phyloP scores from a whole-genome alignment of 2,113 vertebrate species.

The Epinephelus lanceolatus region DNA sequence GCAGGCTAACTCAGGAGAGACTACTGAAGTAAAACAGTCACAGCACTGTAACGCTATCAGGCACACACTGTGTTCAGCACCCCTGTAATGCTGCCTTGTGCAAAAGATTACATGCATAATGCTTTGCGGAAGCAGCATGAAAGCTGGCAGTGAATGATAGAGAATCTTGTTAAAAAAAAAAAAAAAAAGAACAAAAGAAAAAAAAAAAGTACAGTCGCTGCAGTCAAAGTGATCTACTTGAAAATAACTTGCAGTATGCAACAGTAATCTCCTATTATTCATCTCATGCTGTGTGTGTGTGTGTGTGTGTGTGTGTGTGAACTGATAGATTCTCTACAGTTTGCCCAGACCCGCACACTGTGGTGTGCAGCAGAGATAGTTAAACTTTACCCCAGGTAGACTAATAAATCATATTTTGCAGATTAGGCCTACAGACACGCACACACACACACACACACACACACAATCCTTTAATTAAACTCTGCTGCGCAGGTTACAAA shows the following conservation, averaged over 20 bases:
- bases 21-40: conserved; percentile 6
- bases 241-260: conserved; percentile 13
- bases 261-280: conserved; percentile 17
- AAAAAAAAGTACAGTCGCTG: not conserved
- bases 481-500: conserved; percentile 65
- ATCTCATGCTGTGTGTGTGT: not conserved
- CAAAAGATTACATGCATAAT: conserved; percentile 15
- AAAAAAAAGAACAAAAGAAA: not conserved
- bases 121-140: conserved; percentile 15
- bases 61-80: conserved; percentile 5
- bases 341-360: conserved; percentile 13
- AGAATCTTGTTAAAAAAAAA: conserved; percentile 1
- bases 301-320: not conserved
- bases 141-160: not conserved
- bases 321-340: not conserved
- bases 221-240: conserved; percentile 6
- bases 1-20: no score
- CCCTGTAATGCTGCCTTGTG: conserved; percentile 9
- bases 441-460: conserved; percentile 26
- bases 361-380: conserved; percentile 32
- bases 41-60: conserved; percentile 11
- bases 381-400: conserved; percentile 35
- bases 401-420: conserved; percentile 56
- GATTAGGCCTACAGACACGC: conserved; percentile 2
- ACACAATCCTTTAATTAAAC: conserved; percentile 68